phyloP scores from a whole-genome alignment of 2,797 vertebrate genomes.

The Cephalopachus bancanus region DNA sequence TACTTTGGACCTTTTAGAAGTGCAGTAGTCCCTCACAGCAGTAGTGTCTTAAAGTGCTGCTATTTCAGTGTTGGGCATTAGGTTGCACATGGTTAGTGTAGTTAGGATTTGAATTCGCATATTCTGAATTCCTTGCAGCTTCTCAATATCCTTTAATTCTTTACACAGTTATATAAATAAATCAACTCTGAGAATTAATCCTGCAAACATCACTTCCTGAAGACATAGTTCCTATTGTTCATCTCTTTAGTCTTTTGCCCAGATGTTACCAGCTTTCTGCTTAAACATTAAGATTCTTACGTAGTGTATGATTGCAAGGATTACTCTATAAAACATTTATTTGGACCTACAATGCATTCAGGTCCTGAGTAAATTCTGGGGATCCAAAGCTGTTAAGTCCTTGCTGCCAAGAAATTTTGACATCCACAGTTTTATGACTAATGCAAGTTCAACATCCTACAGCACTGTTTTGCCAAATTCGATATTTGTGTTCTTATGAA shows the following conservation, averaged over 20 bases:
- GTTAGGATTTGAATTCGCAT: neutral
- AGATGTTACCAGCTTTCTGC: neutral
- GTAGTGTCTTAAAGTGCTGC: neutral
- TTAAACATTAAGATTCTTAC: constrained; percentile 50
- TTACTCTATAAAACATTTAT: constrained; percentile 11
- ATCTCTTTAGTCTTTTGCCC: neutral
- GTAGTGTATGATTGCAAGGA: neutral
- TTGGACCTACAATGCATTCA: neutral
- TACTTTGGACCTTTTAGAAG: neutral
- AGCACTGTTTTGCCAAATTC: constrained; percentile 52
- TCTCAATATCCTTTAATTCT: neutral
- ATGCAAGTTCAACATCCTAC: neutral
- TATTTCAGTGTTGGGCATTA: neutral
- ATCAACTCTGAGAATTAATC: neutral
- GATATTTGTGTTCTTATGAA: constrained; percentile 47
- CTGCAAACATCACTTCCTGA: neutral
- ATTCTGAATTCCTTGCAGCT: constrained; percentile 3
- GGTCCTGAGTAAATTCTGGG: neutral
- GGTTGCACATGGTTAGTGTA: neutral
- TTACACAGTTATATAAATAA: constrained; percentile 49
- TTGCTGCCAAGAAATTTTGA: neutral
- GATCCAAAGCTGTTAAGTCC: constrained; percentile 10
- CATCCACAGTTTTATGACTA: neutral
- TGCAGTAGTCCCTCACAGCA: neutral
- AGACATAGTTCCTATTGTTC: neutral